Percentiles rank a stretch among this genome's conserved stretches.
phyloP scores from a whole-genome alignment of 1,140 invertebrate genomes.

The Muscidifurax raptorellus region DNA sequence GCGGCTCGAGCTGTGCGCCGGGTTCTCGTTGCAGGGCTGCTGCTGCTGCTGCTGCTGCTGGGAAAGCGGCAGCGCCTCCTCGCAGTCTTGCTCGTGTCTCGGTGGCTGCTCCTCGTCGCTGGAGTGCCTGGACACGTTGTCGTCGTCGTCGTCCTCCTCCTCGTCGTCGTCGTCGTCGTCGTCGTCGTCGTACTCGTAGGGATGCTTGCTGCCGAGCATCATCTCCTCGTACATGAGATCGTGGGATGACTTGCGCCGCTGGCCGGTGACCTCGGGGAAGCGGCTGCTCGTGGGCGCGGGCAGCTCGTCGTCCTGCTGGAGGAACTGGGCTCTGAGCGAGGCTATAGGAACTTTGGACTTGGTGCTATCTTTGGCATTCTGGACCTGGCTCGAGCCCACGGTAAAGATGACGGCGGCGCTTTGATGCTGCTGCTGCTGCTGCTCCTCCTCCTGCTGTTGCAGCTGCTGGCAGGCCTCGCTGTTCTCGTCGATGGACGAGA shows the following conservation, averaged over 20 bases:
- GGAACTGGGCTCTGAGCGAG: slow-evolving; percentile 58
- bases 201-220: background rate
- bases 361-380: slow-evolving; percentile 43
- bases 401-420: slow-evolving; percentile 65
- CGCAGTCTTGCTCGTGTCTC: slow-evolving; percentile 13
- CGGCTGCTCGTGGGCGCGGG: slow-evolving; percentile 39
- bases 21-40: background rate
- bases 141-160: background rate
- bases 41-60: background rate
- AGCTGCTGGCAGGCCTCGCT: slow-evolving; percentile 63
- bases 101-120: slow-evolving; percentile 26
- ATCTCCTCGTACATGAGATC: slow-evolving; percentile 64
- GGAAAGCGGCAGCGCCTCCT: background rate
- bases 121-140: background rate
- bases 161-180: background rate
- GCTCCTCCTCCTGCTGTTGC: slow-evolving; percentile 18
- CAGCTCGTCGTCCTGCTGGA: slow-evolving; percentile 53
- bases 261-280: slow-evolving; percentile 51
- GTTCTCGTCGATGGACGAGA: slow-evolving; percentile 73
- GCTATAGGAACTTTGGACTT: slow-evolving; percentile 63
- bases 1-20: slow-evolving; percentile 9
- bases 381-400: slow-evolving; percentile 61
- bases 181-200: slow-evolving; percentile 46
- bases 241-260: slow-evolving; percentile 62
- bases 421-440: slow-evolving; percentile 39